A percentile compares a stretch with the other conserved stretches of the same genome.
Evolutionary conservation across 2,797 vertebrate genomes (phyloP).

Genomic region (Phoeniculus purpureus): DNA sequence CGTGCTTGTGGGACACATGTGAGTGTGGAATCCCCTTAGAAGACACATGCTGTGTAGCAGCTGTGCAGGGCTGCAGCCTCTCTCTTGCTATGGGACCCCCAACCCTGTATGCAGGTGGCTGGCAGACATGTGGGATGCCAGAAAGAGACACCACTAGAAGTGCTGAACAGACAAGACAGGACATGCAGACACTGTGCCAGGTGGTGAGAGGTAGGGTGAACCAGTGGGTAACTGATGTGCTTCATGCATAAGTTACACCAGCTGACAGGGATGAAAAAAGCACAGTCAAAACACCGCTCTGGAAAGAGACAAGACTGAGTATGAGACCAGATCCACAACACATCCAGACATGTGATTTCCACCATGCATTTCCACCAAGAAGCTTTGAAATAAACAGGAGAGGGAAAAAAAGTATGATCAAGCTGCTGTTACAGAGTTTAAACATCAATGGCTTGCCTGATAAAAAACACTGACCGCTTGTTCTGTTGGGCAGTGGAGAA

Average conservation of each 20-base stretch:
- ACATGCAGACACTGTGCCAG: not conserved
- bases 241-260: not conserved
- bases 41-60: not conserved
- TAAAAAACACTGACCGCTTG: not conserved
- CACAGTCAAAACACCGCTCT: not conserved
- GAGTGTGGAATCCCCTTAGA: not conserved
- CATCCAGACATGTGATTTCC: not conserved
- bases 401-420: fast-evolving
- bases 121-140: not conserved
- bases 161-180: not conserved
- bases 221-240: not conserved
- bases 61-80: not conserved
- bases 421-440: not conserved
- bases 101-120: not conserved
- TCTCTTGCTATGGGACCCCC: not conserved
- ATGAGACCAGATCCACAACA: not conserved
- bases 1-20: fast-evolving
- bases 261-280: not conserved
- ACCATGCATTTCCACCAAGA: not conserved
- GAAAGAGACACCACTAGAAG: not conserved
- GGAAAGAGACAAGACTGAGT: not conserved
- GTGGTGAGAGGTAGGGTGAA: not conserved
- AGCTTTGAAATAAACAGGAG: not conserved
- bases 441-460: not conserved
- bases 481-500: not conserved